Evolutionary conservation across 2,888 invertebrate species (phyloP).

Genomic region (Amphimallon solstitiale): DNA sequence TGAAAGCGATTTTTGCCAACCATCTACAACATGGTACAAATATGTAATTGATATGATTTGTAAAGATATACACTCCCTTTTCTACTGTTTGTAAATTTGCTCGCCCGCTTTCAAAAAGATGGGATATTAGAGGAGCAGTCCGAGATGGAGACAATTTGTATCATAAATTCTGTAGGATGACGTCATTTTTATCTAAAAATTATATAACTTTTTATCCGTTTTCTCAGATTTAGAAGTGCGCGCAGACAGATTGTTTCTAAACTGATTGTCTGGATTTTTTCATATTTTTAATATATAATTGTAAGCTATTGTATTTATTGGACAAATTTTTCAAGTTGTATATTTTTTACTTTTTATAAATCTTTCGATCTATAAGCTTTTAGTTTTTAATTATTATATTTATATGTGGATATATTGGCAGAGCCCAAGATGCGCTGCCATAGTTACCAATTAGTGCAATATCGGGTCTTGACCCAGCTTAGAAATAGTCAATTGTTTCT

Average conservation of each 20-base stretch:
- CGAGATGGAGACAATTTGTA: slow-evolving; percentile 55
- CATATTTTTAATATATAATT: slow-evolving; percentile 57
- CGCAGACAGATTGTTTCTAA: slow-evolving; percentile 58
- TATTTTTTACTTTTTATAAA: slow-evolving; percentile 64
- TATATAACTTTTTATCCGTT: slow-evolving; percentile 61
- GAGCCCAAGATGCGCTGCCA: slow-evolving; percentile 40
- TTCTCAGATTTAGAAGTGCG: slow-evolving; percentile 55
- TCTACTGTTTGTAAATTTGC: slow-evolving; percentile 64
- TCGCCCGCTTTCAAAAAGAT: slow-evolving; percentile 55
- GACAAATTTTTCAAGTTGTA: slow-evolving; percentile 60
- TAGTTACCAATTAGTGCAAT: slow-evolving; percentile 65
- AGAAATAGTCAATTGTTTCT: slow-evolving; percentile 63
- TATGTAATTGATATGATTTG: slow-evolving; percentile 63
- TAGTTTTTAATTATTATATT: slow-evolving; percentile 56
- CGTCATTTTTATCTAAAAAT: slow-evolving; percentile 60
- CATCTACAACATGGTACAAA: slow-evolving; percentile 65
- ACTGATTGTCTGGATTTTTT: slow-evolving; percentile 57
- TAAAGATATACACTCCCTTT: slow-evolving; percentile 65
- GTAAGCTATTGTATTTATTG: slow-evolving; percentile 62
- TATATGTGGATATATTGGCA: slow-evolving; percentile 54
- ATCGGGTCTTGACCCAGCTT: slow-evolving; percentile 60
- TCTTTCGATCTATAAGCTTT: slow-evolving; percentile 59
- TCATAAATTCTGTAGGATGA: slow-evolving; percentile 60
- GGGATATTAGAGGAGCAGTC: slow-evolving; percentile 47
- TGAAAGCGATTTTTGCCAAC: slow-evolving; percentile 48